phyloP scores from a whole-genome alignment of 37 sponge, comb jelly and placozoan species.

The Beroe forskalii region DNA sequence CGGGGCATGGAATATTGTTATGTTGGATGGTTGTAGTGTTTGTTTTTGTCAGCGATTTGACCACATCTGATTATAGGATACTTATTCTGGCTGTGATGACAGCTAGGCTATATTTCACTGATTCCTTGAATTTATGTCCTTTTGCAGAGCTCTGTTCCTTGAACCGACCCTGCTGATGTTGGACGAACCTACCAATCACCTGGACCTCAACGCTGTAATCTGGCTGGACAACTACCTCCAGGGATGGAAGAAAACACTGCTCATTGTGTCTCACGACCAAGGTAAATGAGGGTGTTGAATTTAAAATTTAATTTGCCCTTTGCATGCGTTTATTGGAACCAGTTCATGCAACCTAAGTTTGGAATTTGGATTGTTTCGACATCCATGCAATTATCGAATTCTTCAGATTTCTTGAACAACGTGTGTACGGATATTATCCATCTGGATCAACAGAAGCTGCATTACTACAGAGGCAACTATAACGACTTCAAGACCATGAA shows the following conservation, averaged over 20 bases:
- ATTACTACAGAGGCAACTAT: slow-evolving; percentile 96
- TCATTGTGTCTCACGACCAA: slow-evolving; percentile 98
- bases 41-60: too few species aligned
- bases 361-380: too few species aligned
- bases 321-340: neutral
- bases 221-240: slow-evolving; percentile 98
- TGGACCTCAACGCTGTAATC: slow-evolving; percentile 99
- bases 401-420: slow-evolving; percentile 89
- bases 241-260: slow-evolving; percentile 97
- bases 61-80: too few species aligned
- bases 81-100: too few species aligned
- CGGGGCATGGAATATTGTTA: neutral
- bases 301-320: neutral
- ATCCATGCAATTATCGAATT: too few species aligned
- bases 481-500: slow-evolving; percentile 98
- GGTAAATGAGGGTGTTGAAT: neutral
- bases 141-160: slow-evolving; percentile 89
- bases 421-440: slow-evolving; percentile 98
- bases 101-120: too few species aligned
- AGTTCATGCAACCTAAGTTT: too few species aligned
- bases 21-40: neutral
- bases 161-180: slow-evolving; percentile 95
- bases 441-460: slow-evolving; percentile 87
- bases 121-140: too few species aligned
- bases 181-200: slow-evolving; percentile 99